A percentile compares a stretch with the other conserved stretches of the same genome.
These are phyloP conservation scores for Ciconia maguari DNA, from an alignment of 2,113 vertebrate genomes.

Conservation along the genomic window DNA sequence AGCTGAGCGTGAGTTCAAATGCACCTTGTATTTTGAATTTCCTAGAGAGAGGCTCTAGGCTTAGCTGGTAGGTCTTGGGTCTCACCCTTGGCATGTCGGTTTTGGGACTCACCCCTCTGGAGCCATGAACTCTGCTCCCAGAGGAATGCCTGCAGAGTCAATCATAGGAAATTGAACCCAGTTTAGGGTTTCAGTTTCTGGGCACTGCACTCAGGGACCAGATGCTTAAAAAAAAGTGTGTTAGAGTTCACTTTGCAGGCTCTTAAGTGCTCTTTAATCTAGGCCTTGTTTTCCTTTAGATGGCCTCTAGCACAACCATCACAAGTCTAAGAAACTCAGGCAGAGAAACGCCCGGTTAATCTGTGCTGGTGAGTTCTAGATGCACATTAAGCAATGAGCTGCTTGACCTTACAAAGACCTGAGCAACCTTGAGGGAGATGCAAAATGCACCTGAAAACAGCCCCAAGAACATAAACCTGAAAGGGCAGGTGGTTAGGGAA, in stretches of 20 bases:
- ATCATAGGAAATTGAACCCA: not conserved
- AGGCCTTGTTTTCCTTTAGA: not conserved
- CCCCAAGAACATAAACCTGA: not conserved
- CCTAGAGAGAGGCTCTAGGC: not conserved
- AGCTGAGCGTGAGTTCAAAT: not conserved
- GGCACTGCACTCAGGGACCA: not conserved
- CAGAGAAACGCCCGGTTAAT: not conserved
- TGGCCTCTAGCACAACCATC: not conserved
- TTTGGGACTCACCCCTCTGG: not conserved
- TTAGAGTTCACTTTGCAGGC: not conserved
- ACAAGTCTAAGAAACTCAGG: not conserved
- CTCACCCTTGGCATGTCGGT: not conserved
- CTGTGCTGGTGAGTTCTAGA: not conserved
- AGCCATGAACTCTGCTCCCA: not conserved
- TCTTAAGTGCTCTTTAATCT: not conserved
- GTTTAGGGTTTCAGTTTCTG: not conserved
- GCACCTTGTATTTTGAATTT: not conserved
- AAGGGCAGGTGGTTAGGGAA: not conserved
- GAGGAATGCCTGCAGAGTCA: not conserved
- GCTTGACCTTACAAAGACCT: not conserved
- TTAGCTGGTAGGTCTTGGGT: not conserved
- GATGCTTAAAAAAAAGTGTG: not conserved
- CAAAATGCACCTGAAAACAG: not conserved
- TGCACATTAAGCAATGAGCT: not conserved
- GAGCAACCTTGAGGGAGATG: not conserved